Conservation (phyloP, 2,888 invertebrate genomes). For the Drosophila quinaria region DNA sequence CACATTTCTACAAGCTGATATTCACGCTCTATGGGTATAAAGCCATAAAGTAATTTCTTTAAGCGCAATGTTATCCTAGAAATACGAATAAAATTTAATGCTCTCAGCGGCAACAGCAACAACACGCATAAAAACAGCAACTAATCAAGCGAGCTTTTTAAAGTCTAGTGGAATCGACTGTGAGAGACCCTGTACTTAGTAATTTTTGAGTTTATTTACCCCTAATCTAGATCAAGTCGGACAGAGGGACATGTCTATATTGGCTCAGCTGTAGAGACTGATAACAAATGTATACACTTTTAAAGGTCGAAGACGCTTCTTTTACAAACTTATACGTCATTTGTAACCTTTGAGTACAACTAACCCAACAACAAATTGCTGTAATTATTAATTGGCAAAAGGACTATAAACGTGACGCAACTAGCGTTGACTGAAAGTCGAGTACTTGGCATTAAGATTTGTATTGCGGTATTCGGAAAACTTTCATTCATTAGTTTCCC, state of each 20-base stretch:
- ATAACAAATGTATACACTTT: too few species aligned
- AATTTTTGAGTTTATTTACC: too few species aligned
- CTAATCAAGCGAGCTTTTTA: background rate
- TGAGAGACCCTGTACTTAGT: background rate
- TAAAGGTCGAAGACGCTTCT: too few species aligned
- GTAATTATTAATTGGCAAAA: conserved; percentile 45
- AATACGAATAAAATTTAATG: conserved; percentile 52
- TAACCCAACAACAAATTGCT: conserved; percentile 13
- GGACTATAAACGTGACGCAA: background rate
- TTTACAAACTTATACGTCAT: too few species aligned
- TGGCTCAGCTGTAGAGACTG: too few species aligned
- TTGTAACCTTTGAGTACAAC: background rate
- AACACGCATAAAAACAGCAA: conserved; percentile 3
- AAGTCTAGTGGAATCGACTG: background rate
- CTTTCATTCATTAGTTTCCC: background rate
- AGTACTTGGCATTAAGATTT: conserved; percentile 1
- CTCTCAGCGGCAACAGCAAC: conserved; percentile 19
- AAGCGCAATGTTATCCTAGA: conserved; percentile 82
- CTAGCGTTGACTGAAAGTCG: background rate
- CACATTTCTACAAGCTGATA: conserved; percentile 82
- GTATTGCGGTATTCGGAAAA: background rate
- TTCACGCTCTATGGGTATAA: conserved; percentile 82
- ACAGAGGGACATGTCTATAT: too few species aligned
- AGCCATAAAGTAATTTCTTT: conserved; percentile 83
- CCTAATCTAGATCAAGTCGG: too few species aligned